Percentiles rank a stretch among this genome's conserved stretches.
Evolutionary conservation across 2,113 vertebrate species (phyloP).

Genomic region (Chunga burmeisteri): DNA sequence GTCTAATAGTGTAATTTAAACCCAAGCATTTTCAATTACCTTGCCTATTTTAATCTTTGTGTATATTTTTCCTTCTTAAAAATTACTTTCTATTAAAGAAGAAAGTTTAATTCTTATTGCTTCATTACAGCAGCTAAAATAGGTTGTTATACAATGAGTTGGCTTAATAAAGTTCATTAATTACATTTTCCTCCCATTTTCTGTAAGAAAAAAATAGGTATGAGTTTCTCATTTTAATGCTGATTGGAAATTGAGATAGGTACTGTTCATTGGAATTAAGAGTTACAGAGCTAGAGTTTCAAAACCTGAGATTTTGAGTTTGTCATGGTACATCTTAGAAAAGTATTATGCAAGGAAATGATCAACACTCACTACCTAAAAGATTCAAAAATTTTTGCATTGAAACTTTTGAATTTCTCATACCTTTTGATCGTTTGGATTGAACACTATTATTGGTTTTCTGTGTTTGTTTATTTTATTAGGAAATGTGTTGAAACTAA

Average conservation of each 20-base stretch:
- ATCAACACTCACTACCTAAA: not conserved
- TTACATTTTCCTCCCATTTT: not conserved
- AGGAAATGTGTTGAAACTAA: not conserved
- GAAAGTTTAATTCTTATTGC: not conserved
- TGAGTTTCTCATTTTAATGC: not conserved
- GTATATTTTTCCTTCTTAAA: constrained; percentile 4
- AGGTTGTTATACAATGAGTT: not conserved
- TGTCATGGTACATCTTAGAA: not conserved
- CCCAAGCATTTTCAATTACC: not conserved
- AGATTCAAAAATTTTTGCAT: not conserved
- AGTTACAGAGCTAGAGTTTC: not conserved
- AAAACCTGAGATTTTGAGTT: not conserved
- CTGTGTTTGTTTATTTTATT: not conserved
- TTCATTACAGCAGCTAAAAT: constrained; percentile 15
- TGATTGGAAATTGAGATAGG: not conserved
- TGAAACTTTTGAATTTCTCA: not conserved
- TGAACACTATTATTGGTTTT: not conserved
- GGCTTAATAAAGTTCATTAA: not conserved
- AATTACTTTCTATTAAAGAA: not conserved
- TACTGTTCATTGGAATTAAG: not conserved
- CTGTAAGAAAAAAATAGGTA: not conserved
- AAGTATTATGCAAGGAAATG: not conserved
- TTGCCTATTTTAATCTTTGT: not conserved
- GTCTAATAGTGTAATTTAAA: constrained; percentile 32
- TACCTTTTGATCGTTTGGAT: not conserved